Conservation (phyloP, 1,140 invertebrate species). For the Brachionus plicatilis region DNA sequence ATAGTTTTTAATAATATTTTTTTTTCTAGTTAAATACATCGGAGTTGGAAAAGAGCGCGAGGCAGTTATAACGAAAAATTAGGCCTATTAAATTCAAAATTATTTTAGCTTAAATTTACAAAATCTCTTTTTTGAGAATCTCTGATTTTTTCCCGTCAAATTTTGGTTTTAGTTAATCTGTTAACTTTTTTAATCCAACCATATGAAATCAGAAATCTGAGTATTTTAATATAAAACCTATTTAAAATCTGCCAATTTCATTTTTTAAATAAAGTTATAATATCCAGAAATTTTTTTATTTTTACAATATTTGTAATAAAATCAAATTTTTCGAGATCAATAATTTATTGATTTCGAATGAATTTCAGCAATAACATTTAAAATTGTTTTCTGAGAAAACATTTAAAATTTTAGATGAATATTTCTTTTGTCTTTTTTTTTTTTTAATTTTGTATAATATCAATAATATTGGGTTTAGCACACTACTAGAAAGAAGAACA, state of each 20-base stretch:
- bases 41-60: constrained; percentile 39
- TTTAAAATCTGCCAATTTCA: neutral
- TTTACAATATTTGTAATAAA: neutral
- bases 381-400: too few relatives aligned
- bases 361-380: too few relatives aligned
- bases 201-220: neutral
- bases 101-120: neutral
- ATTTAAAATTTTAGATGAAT: too few relatives aligned
- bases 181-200: neutral
- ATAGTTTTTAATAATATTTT: neutral
- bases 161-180: neutral
- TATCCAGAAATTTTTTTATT: neutral
- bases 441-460: too few relatives aligned
- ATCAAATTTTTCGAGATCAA: too few relatives aligned
- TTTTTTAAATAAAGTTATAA: neutral
- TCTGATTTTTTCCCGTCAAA: neutral
- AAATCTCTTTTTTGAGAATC: neutral
- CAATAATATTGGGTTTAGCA: too few relatives aligned
- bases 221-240: neutral
- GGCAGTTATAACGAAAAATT: constrained; percentile 4
- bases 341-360: too few relatives aligned
- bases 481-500: too few relatives aligned
- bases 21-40: constrained; percentile 21
- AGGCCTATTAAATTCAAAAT: neutral
- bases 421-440: too few relatives aligned